phyloP scores from a whole-genome alignment of 1,140 invertebrate genomes.

The Brachionus plicatilis region DNA sequence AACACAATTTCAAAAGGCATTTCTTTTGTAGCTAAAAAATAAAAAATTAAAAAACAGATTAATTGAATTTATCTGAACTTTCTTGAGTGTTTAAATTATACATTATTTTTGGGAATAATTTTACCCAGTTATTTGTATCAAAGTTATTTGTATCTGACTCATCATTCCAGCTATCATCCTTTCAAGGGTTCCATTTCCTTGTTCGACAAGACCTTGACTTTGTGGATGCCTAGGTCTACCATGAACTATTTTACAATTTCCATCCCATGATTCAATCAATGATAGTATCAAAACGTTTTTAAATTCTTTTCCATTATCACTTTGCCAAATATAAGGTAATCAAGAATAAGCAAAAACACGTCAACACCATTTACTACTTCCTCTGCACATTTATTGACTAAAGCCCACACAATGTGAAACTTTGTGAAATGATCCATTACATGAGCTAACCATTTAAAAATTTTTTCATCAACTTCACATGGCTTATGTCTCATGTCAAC shows the following conservation, averaged over 20 bases:
- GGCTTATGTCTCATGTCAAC: background rate
- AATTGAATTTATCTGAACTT: background rate
- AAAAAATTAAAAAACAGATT: background rate
- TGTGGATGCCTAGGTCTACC: background rate
- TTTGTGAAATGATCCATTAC: background rate
- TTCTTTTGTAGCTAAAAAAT: background rate
- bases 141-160: too few relatives aligned
- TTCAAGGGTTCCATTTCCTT: too few relatives aligned
- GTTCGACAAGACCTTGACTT: too few relatives aligned
- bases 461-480: background rate
- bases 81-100: background rate
- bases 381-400: background rate
- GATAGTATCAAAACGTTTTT: background rate
- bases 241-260: background rate
- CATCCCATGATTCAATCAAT: background rate
- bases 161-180: too few relatives aligned
- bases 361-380: background rate
- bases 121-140: background rate
- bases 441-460: background rate
- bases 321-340: background rate
- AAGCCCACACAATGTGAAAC: background rate
- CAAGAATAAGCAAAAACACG: background rate
- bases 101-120: background rate
- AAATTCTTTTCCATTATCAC: background rate
- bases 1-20: background rate